phyloP scores from a whole-genome alignment of 2,797 vertebrate genomes.

The Aeoliscus strigatus region DNA sequence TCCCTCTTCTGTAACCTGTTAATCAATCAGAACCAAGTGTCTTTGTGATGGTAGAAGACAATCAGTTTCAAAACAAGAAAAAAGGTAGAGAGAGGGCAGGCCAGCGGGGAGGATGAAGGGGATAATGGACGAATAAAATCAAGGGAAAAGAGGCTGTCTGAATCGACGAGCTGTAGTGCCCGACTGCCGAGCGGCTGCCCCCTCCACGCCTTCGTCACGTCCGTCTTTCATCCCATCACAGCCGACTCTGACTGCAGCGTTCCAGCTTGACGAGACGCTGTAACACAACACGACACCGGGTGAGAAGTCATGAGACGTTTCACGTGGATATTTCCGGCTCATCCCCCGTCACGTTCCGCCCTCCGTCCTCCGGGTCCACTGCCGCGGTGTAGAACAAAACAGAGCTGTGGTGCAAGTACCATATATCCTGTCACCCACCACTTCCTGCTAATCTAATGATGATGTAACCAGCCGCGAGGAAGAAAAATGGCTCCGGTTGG shows the following conservation, averaged over 20 bases:
- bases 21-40: constrained; percentile 84
- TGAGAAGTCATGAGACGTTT: constrained; percentile 8
- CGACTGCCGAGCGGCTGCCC: constrained; percentile 55
- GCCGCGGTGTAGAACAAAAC: constrained; percentile 20
- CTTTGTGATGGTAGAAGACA: constrained; percentile 86
- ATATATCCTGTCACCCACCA: constrained; percentile 44
- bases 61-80: constrained; percentile 78
- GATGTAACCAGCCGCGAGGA: constrained; percentile 68
- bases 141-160: constrained; percentile 74
- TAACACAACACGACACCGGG: constrained; percentile 1
- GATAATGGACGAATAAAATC: constrained; percentile 54
- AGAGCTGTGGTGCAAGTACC: constrained; percentile 42
- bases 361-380: constrained; percentile 25
- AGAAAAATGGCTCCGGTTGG: constrained; percentile 73
- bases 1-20: constrained; percentile 73
- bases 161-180: constrained; percentile 56
- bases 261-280: constrained; percentile 1
- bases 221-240: constrained; percentile 15
- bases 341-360: neutral
- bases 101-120: constrained; percentile 64
- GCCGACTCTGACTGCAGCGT: constrained; percentile 7
- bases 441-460: constrained; percentile 63
- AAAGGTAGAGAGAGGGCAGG: constrained; percentile 51
- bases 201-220: constrained; percentile 4
- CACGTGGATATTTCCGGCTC: too few species aligned